A percentile compares a stretch with the other conserved stretches of the same genome.
These are phyloP conservation scores for Gymnodraco acuticeps DNA, from an alignment of 2,797 vertebrate species.

Conservation along the genomic window DNA sequence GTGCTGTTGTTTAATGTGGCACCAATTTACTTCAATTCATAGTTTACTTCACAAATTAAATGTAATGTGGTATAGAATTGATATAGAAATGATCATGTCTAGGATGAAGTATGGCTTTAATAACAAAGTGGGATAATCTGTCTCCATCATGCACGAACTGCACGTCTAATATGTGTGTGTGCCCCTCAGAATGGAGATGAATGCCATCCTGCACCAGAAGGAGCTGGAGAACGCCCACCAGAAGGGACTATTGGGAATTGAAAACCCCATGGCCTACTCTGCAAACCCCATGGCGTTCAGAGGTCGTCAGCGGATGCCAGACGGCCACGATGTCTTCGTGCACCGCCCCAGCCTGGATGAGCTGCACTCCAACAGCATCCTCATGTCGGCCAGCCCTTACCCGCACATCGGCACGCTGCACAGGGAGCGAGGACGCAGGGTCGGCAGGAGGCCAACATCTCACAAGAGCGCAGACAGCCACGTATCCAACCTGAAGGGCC, in stretches of 20 bases:
- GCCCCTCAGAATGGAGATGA: conserved; percentile 93
- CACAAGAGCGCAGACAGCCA: conserved; percentile 86
- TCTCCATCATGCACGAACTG: not conserved
- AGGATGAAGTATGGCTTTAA: no score
- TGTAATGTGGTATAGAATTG: no score
- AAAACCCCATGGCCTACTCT: conserved; percentile 88
- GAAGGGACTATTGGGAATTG: conserved; percentile 89
- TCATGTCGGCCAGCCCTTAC: conserved; percentile 89
- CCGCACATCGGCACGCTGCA: conserved; percentile 89
- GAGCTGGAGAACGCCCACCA: conserved; percentile 93
- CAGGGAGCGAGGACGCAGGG: conserved; percentile 88
- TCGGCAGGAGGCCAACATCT: conserved; percentile 84
- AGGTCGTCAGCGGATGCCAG: conserved; percentile 86
- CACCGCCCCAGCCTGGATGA: conserved; percentile 89
- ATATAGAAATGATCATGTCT: no score
- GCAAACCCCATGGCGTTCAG: conserved; percentile 86
- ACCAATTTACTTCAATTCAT: no score
- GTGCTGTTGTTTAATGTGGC: no score
- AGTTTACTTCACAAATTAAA: no score
- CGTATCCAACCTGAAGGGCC: conserved; percentile 80
- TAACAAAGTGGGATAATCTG: conserved; percentile 1
- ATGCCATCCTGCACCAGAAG: conserved; percentile 94
- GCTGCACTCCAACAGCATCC: conserved; percentile 87
- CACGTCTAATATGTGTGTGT: conserved; percentile 10
- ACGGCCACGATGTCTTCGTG: conserved; percentile 89